phyloP scores from a whole-genome alignment of 2,113 vertebrate species.

The Cyanoramphus novaezelandiae region DNA sequence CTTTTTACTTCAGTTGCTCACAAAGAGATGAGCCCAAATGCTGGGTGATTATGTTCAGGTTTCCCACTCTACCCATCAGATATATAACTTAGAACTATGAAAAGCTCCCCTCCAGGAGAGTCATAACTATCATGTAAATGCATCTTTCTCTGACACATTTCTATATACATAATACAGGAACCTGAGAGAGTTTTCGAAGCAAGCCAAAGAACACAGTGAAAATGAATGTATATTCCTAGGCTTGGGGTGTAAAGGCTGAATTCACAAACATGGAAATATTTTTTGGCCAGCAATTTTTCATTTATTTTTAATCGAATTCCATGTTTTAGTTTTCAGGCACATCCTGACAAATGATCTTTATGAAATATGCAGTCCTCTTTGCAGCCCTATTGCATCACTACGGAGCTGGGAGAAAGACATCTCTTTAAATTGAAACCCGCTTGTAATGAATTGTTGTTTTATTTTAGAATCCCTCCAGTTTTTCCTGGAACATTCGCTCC shows the following conservation, averaged over 20 bases:
- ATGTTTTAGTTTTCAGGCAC: slow-evolving; percentile 39
- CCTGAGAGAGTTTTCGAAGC: slow-evolving; percentile 14
- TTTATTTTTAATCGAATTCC: slow-evolving; percentile 47
- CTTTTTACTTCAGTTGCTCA: not conserved
- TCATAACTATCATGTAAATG: not conserved
- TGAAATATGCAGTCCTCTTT: slow-evolving; percentile 48
- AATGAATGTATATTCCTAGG: not conserved
- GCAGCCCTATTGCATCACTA: not conserved
- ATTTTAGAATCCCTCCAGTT: slow-evolving; percentile 43
- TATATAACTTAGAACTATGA: slow-evolving; percentile 20
- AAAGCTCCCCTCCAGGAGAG: not conserved
- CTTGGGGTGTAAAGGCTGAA: not conserved
- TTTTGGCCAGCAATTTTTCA: not conserved
- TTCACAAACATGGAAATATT: not conserved
- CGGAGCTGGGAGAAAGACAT: slow-evolving; percentile 10
- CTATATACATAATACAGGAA: not conserved
- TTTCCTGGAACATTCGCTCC: not conserved
- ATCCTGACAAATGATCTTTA: slow-evolving; percentile 38
- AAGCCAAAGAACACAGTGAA: not conserved
- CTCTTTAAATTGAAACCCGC: slow-evolving; percentile 44
- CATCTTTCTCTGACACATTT: not conserved
- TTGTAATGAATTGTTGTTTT: slow-evolving; percentile 59
- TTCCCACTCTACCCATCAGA: not conserved
- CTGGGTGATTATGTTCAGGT: not conserved
- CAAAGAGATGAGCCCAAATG: not conserved